Evolutionary conservation across 53 echinoderm and acorn worm species (phyloP), one percentile per base, ranked within the genome.

Genomic region (Luidia sarsii): DNA sequence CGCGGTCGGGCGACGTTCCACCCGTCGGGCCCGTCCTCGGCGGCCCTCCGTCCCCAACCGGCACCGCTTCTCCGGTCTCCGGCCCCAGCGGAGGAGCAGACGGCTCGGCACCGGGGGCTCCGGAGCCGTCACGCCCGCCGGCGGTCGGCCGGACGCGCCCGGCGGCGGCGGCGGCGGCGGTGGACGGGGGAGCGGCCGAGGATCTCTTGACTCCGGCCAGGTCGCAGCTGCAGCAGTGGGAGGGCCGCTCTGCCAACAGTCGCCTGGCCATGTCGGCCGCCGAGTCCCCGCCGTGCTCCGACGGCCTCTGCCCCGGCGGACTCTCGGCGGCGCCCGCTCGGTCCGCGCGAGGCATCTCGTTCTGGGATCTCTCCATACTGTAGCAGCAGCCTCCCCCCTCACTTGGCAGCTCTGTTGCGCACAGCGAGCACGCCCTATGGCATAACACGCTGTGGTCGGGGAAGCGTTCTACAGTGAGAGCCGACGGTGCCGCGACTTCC

Each of bases 211-310:
- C 56, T 5, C 13, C 72, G 36, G 25, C 25, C 53, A 55, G 7
- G 4, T 72, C 72, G 18, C 72, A 72, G 24, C 57, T 37, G 57
- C 72, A 72, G 28, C 57, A 37, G 56, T 72, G 72, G 6, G 39
- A 11, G 21, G 56, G 38, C 24, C 56, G 34, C n/a, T 56, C 56
- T 24, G 54, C 56, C 57, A 55, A 25, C 5, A 56, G 34, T 14
- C 15, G 35, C 3, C 31, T 56, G 14, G 72, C 57, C 55, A 56
- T 50, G 13, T 72, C 57, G 1, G 72, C 20, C 3, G 56, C 72
- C 7, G 56, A 4, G 22, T 33, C 21, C 21, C 35, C 33, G 18
- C 14, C 19, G 33, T 8, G n/a, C 13, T 35, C 33, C 19, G n/a
- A 21, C 19, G 21, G 51, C 48, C 32, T 7, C 8, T 23, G 30